Conservation (phyloP, 1,140 invertebrate species). For the Portunus trituberculatus region DNA sequence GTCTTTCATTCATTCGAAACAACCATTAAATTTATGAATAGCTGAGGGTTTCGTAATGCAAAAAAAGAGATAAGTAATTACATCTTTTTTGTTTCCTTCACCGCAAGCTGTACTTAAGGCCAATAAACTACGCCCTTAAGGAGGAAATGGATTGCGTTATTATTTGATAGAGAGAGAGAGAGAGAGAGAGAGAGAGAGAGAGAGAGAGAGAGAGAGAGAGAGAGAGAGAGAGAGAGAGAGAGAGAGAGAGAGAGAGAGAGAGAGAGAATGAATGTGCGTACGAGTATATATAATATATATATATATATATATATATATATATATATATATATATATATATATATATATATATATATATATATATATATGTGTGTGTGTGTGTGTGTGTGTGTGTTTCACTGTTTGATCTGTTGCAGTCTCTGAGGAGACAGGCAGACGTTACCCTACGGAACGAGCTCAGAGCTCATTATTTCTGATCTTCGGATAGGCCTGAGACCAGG, state of each 20-base stretch:
- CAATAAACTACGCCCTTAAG: not conserved
- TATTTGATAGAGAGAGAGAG: constrained; percentile 6
- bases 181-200: constrained; percentile 20
- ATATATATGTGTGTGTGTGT: too few relatives aligned
- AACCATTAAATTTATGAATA: constrained; percentile 15
- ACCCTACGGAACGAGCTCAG: too few relatives aligned
- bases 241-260: not conserved
- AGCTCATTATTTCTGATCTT: too few relatives aligned
- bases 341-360: too few relatives aligned
- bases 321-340: too few relatives aligned
- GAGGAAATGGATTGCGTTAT: not conserved
- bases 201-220: constrained; percentile 20
- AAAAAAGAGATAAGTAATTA: not conserved
- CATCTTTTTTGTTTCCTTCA: not conserved
- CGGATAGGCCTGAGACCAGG: too few relatives aligned
- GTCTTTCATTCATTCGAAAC: constrained; percentile 17
- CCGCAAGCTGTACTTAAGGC: not conserved
- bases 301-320: too few relatives aligned
- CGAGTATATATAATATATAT: too few relatives aligned
- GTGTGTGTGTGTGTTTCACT: too few relatives aligned
- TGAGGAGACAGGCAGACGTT: too few relatives aligned
- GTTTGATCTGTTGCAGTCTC: too few relatives aligned
- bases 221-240: constrained; percentile 5
- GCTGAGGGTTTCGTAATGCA: not conserved
- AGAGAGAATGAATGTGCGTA: not conserved